Evolutionary conservation across 1,140 invertebrate genomes (phyloP), one percentile per base, ranked within the genome.

Genomic region (Calephelis virginiensis): DNA sequence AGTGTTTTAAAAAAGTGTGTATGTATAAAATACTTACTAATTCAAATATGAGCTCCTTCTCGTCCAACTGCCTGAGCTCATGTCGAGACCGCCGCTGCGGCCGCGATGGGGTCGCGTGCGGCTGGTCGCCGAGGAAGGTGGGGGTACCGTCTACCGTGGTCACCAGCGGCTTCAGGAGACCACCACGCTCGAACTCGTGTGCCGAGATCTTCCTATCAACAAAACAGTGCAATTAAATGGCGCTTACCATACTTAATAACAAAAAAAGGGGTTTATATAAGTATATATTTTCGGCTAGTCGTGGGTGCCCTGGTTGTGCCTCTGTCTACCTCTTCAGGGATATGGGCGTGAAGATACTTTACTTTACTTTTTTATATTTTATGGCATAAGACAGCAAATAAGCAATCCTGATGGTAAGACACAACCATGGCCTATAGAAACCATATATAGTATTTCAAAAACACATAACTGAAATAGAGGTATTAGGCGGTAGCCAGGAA

Each of bases 11-110:
- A 38, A 8, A 38, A 6, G 9, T 38, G 5, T 12, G 5, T 17
- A 14, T 43, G 40, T 49, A 8, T 14, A 63, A 37, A 10, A 10
- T 70, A 83, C 92, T 93, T 80, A 98, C 97, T 92, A 99, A 90
- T 91, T 99, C 97, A 88, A 98, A 98, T 83, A 99, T 98, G 60
- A 99, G 94, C 91, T 99, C 97, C 83, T 97, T 97, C 83, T 99
- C 97, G 78, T 98, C 97, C 67, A 99, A 90, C 59, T 97, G 95
- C 77, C 96, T 94, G 1, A 98, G 93, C 83, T 98, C 97, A 77
- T 96, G 95, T 61, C 97, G 91, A 0, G 95, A 96, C 69, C 95
- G 91, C 13, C 96, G 92, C 73, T 96, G 95, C 17, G 95, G 93
- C 53, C 94, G 86, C 28, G 92, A 91, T 0, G 93, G 90, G 6